Base-by-base conservation (phyloP, 1,140 invertebrate genomes). In the Alviniconcha marisindica region DNA sequence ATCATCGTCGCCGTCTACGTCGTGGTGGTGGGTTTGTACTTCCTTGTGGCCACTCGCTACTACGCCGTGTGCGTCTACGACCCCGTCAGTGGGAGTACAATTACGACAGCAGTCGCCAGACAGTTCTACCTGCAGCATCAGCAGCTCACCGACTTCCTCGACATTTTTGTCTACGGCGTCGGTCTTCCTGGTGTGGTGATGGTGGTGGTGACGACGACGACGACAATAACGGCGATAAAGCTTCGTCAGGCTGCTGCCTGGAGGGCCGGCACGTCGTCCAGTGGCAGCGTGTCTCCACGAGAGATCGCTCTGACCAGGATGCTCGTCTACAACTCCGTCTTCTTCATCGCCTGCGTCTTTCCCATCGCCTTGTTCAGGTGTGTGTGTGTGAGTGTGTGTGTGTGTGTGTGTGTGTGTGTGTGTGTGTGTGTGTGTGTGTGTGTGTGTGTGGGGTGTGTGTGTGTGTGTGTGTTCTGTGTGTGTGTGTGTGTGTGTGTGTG, bases 41-140 rank as follows among this genome's bases (percentile, higher is more conserved):
- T 77, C 15, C 12, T 78, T 24, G 77, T 78, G 4, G 28, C 48
- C n/a, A 14, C 51, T 15, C 51, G 56, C 15, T 78, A 63, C 77
- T 15, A 48, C 36, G 28, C 60, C 14, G 21, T 78, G 0, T 78
- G 77, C 60, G 51, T 31, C n/a, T 60, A 15, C 21, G 77, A 78
- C 36, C 33, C 36, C 10, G 0, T 28, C n/a, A 40, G 44, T 56
- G 33, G 33, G 1, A 4, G 28, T 33, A 33, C 36, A n/a, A 38
- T 36, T 33, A 38, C 31, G 66, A 71, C 31, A 3, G 7, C 31
- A 3, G 36, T 28, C 36, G 36, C 14, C n/a, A n/a, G n/a, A n/a
- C n/a, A 74, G 71, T 74, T 74, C 24, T 74, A 74, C n/a, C 40
- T 42, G 15, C n/a, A 74, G 21, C 31, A 74, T n/a, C 38, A 74